phyloP scores from a whole-genome alignment of 2,797 vertebrate genomes.

The Chelon auratus region DNA sequence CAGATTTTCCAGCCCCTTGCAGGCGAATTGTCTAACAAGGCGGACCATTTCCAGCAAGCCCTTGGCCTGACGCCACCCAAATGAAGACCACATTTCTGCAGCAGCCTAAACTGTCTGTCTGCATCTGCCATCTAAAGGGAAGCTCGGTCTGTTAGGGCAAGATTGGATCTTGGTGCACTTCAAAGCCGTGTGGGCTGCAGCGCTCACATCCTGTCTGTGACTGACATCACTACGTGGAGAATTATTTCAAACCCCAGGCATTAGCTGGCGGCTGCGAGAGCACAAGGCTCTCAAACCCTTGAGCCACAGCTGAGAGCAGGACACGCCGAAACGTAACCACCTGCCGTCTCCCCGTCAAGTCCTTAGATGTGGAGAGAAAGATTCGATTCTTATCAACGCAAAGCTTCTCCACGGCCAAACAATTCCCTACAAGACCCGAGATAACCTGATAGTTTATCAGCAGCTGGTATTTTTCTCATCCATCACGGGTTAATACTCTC shows the following conservation, averaged over 20 bases:
- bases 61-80: constrained; percentile 83
- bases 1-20: constrained; percentile 81
- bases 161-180: constrained; percentile 79
- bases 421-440: constrained; percentile 35
- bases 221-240: constrained; percentile 71
- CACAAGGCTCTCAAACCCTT: constrained; percentile 44
- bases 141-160: constrained; percentile 68
- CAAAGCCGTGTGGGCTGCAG: constrained; percentile 78
- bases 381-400: constrained; percentile 56
- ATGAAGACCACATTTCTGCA: constrained; percentile 83
- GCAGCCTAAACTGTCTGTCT: constrained; percentile 79
- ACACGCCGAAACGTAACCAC: constrained; percentile 63
- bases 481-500: constrained; percentile 51
- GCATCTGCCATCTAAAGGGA: constrained; percentile 70
- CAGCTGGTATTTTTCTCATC: constrained; percentile 53
- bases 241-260: constrained; percentile 62
- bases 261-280: constrained; percentile 40
- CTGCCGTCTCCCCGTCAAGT: constrained; percentile 52
- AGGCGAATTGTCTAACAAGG: constrained; percentile 79
- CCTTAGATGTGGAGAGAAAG: constrained; percentile 32
- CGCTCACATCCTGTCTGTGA: constrained; percentile 81
- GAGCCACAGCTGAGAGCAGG: constrained; percentile 49
- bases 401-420: constrained; percentile 40
- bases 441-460: constrained; percentile 59
- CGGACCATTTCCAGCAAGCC: constrained; percentile 84